Percentiles rank a stretch among this genome's conserved stretches.
phyloP scores from a whole-genome alignment of 2,113 vertebrate genomes.

The Rostratula benghalensis region DNA sequence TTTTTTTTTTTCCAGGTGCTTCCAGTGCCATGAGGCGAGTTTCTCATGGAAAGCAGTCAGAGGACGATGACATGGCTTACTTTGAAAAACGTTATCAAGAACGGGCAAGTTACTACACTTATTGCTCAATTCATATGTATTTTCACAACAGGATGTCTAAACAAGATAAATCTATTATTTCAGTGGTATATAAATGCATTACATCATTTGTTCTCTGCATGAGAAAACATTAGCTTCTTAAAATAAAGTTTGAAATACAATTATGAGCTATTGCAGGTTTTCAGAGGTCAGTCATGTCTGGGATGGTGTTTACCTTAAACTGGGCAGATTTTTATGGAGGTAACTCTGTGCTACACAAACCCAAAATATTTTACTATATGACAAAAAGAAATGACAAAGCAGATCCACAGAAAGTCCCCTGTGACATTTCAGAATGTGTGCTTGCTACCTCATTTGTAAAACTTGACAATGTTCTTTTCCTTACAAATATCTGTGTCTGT shows the following conservation, averaged over 20 bases:
- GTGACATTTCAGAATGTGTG: not conserved
- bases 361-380: not conserved
- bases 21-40: slow-evolving; percentile 41
- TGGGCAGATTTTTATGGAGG: not conserved
- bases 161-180: not conserved
- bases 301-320: not conserved
- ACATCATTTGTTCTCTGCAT: not conserved
- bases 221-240: not conserved
- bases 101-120: slow-evolving; percentile 61
- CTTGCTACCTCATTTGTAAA: not conserved
- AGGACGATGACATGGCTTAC: slow-evolving; percentile 78
- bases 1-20: slow-evolving; percentile 40
- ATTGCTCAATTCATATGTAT: not conserved
- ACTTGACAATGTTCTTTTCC: not conserved
- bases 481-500: accelerated
- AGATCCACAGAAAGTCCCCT: not conserved
- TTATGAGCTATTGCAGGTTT: not conserved
- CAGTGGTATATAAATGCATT: not conserved
- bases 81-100: slow-evolving; percentile 81
- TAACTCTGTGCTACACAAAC: not conserved
- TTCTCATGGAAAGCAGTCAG: slow-evolving; percentile 57
- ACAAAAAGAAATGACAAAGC: not conserved
- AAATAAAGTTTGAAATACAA: not conserved
- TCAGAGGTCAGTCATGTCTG: not conserved
- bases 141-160: not conserved